A percentile compares a stretch with the other conserved stretches of the same genome.
Conservation (phyloP, 2,888 invertebrate genomes). For the Microchrysa polita region DNA sequence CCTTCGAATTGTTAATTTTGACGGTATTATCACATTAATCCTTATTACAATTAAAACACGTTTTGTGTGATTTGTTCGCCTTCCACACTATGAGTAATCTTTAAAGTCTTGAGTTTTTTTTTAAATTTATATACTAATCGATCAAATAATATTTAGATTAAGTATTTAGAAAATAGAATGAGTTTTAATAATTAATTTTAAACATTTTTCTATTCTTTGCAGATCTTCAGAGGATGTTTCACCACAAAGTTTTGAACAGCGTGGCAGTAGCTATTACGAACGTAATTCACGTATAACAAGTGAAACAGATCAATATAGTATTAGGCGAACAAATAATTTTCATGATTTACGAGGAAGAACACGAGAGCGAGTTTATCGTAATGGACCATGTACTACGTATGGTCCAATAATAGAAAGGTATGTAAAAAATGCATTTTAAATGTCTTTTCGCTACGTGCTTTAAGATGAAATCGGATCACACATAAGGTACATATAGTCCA, state of each 20-base stretch:
- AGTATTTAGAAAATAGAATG: too few relatives aligned
- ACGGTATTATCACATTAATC: too few relatives aligned
- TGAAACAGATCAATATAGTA: constrained; percentile 58
- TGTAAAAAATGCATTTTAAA: constrained; percentile 49
- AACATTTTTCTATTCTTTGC: constrained; percentile 49
- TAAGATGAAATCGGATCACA: too few relatives aligned
- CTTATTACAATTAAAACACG: too few relatives aligned
- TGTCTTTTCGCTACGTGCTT: too few relatives aligned
- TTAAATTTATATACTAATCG: too few relatives aligned
- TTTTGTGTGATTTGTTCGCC: too few relatives aligned
- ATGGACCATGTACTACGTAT: constrained; percentile 60
- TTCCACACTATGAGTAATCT: too few relatives aligned
- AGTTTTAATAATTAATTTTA: background rate
- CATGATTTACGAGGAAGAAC: constrained; percentile 62
- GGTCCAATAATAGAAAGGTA: constrained; percentile 63
- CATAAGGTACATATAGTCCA: too few relatives aligned
- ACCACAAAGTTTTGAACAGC: constrained; percentile 64
- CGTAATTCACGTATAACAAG: constrained; percentile 62
- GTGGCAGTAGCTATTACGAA: constrained; percentile 64
- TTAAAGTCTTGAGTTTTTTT: too few relatives aligned
- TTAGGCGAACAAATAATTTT: constrained; percentile 58
- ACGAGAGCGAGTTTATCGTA: constrained; percentile 64
- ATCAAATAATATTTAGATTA: too few relatives aligned
- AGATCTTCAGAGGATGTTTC: constrained; percentile 65
- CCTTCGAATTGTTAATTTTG: too few relatives aligned